phyloP scores from a whole-genome alignment of 2,797 vertebrate species.

The Australoheros facetus region DNA sequence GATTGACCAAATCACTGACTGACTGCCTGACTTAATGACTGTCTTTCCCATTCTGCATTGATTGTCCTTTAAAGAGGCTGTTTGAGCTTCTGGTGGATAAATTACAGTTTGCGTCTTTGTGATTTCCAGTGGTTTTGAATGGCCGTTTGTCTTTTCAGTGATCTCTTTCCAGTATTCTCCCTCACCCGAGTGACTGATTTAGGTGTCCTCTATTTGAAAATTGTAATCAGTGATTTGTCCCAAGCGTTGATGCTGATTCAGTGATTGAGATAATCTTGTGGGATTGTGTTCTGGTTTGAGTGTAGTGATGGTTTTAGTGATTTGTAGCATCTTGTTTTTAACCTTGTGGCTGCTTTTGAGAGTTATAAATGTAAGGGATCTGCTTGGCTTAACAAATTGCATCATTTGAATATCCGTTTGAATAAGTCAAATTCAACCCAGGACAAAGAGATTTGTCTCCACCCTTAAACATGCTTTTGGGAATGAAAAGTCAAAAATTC shows the following conservation, averaged over 20 bases:
- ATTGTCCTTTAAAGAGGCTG: slow-evolving; percentile 42
- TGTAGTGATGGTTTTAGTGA: slow-evolving; percentile 29
- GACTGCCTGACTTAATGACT: slow-evolving; percentile 45
- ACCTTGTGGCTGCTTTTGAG: slow-evolving; percentile 46
- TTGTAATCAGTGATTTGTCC: slow-evolving; percentile 16
- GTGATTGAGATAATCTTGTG: slow-evolving; percentile 22
- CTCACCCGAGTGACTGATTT: slow-evolving; percentile 1
- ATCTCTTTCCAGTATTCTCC: slow-evolving; percentile 33
- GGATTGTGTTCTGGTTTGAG: slow-evolving; percentile 23
- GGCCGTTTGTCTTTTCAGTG: slow-evolving; percentile 37
- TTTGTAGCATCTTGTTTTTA: slow-evolving; percentile 42
- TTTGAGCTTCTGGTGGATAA: slow-evolving; percentile 54
- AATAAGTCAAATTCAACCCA: background rate
- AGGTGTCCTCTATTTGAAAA: slow-evolving; percentile 20
- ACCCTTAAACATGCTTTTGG: background rate
- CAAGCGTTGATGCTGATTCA: slow-evolving; percentile 24
- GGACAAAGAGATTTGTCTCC: background rate
- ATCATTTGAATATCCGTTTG: background rate
- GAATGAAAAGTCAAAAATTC: background rate
- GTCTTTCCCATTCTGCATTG: slow-evolving; percentile 40
- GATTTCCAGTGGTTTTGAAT: slow-evolving; percentile 47
- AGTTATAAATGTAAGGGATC: background rate
- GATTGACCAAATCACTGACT: slow-evolving; percentile 47
- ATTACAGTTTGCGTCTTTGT: slow-evolving; percentile 40
- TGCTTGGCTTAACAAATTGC: slow-evolving; percentile 1